phyloP scores from a whole-genome alignment of 2,113 vertebrate species.

The Rhynchomys soricoides region DNA sequence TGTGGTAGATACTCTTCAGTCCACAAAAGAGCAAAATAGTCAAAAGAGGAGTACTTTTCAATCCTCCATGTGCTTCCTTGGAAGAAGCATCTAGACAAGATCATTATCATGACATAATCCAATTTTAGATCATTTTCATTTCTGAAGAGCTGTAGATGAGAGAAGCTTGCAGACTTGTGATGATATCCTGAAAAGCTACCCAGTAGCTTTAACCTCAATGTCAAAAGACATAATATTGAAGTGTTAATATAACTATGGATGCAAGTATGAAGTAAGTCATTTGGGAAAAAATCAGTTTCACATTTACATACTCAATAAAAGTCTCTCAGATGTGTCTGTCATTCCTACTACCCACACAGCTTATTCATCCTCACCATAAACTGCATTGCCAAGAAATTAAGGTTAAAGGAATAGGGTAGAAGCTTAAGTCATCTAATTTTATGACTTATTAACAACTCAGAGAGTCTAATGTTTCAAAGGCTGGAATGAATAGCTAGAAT shows the following conservation, averaged over 20 bases:
- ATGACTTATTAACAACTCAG: constrained; percentile 50
- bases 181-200: not conserved
- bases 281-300: constrained; percentile 15
- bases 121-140: not conserved
- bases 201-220: not conserved
- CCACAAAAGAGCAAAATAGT: not conserved
- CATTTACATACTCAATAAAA: not conserved
- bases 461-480: constrained; percentile 52
- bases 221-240: constrained; percentile 37
- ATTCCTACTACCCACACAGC: not conserved
- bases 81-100: not conserved
- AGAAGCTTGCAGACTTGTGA: not conserved
- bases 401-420: constrained; percentile 29
- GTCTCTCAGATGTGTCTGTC: not conserved
- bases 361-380: constrained; percentile 44
- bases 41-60: not conserved
- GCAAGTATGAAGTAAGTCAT: not conserved
- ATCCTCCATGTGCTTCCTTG: not conserved
- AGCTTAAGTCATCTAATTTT: constrained; percentile 43
- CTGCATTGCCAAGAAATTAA: constrained; percentile 38
- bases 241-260: not conserved
- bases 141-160: not conserved
- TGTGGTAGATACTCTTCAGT: not conserved
- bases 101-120: not conserved
- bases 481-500: constrained; percentile 61